phyloP scores from a whole-genome alignment of 2,797 vertebrate genomes.

The Malurus leucopterus region DNA sequence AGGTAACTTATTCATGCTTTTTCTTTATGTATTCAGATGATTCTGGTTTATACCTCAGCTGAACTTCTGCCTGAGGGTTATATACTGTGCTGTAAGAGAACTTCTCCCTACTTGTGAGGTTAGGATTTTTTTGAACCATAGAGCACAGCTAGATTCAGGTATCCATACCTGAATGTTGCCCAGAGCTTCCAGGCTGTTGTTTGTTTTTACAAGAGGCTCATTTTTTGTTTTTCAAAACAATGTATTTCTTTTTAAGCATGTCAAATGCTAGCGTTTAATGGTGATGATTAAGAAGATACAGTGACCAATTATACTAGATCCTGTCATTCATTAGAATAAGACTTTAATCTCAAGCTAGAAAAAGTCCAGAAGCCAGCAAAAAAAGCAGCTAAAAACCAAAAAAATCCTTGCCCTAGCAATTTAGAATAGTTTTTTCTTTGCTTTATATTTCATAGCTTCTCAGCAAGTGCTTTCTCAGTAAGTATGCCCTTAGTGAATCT shows the following conservation, averaged over 20 bases:
- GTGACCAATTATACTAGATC: not conserved
- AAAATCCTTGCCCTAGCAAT: not conserved
- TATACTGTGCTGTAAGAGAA: not conserved
- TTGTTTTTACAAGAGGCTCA: not conserved
- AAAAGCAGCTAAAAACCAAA: not conserved
- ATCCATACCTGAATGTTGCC: not conserved
- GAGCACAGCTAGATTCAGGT: not conserved
- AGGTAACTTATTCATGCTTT: not conserved
- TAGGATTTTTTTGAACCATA: not conserved
- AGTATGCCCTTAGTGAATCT: not conserved
- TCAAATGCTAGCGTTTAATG: not conserved
- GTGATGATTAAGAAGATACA: not conserved
- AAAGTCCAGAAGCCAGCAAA: not conserved
- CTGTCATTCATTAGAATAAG: not conserved
- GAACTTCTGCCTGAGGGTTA: not conserved
- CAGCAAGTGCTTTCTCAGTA: not conserved
- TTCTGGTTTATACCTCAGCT: not conserved
- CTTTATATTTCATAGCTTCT: not conserved
- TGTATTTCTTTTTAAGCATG: not conserved
- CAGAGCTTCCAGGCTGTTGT: not conserved
- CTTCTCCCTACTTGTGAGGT: not conserved
- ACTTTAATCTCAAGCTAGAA: not conserved
- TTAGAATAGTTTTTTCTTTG: not conserved
- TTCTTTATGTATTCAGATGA: not conserved
- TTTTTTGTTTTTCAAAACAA: not conserved